Conservation (phyloP, 2,888 invertebrate species). For the Lysandra coridon region DNA sequence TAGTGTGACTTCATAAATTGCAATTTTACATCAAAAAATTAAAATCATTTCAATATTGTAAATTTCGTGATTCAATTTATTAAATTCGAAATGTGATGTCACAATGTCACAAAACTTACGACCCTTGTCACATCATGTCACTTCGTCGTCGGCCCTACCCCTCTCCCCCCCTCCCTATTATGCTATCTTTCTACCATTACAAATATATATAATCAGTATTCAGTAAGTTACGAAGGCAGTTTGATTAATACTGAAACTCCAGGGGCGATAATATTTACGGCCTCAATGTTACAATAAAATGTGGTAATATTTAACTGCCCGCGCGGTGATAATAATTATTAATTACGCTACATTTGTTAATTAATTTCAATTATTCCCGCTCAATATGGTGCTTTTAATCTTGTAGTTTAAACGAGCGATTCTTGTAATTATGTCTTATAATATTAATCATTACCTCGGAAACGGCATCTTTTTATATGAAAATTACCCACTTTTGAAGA, state of each 20-base stretch:
- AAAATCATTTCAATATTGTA: too few species aligned
- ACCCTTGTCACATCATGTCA: too few species aligned
- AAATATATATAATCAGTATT: background rate
- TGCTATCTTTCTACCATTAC: background rate
- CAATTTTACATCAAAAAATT: too few species aligned
- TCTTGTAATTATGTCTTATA: background rate
- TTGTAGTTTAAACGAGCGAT: background rate
- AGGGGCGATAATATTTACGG: background rate
- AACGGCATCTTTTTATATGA: background rate
- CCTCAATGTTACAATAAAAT: background rate
- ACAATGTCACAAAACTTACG: too few species aligned
- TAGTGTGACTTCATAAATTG: too few species aligned
- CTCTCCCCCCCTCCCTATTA: too few species aligned
- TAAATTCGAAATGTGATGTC: too few species aligned
- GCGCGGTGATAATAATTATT: background rate
- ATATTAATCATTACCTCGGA: background rate
- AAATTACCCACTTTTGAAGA: background rate
- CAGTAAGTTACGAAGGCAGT: background rate
- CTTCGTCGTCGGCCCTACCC: too few species aligned
- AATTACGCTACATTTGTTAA: background rate
- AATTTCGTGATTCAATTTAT: too few species aligned
- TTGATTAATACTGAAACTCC: background rate
- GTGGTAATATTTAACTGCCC: background rate
- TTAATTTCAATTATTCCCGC: background rate
- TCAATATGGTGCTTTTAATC: background rate